Evolutionary conservation across 2,888 invertebrate species (phyloP), one percentile per base, ranked within the genome.

Genomic region (Brachyptera putata): DNA sequence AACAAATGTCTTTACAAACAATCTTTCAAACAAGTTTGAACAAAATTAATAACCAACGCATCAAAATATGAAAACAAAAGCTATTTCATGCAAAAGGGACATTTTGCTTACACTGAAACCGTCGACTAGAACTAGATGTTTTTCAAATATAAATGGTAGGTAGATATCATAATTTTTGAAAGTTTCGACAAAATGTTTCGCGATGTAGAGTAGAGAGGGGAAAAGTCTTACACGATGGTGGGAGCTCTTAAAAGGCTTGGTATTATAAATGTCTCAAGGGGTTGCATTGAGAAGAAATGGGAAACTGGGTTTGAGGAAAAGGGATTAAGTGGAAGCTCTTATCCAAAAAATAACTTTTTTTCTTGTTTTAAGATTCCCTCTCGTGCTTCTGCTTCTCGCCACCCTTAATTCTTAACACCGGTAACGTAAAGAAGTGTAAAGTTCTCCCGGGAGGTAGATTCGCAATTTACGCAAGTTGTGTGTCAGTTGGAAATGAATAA

Each of bases 241-340:
- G 43, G 18, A 18, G 21, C 3, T 43, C 18, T 43, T 43, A 43
- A 43, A 18, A 43, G 43, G 21, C 43, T n/a, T 43, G 43, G 55
- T 60, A 60, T 60, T 60, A 60, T 60, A 60, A 55, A 60, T 60
- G 55, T 60, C 60, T 55, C 55, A 46, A 41, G 56, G 60, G 58
- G 55, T n/a, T n/a, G n/a, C n/a, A 24, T 41, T 30, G 26, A 26
- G 55, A 41, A 60, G 57, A 24, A 49, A 57, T 49, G 22, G 61
- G 50, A 39, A 49, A 53, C 37, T 46, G 18, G 14, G 43, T 43
- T 21, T 43, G 43, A 34, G 36, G 37, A 37, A 55, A 55, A 50
- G 49, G 60, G 48, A 61, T 61, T 61, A 61, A 61, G 57, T 61
- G 61, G 61, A 61, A 61, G 56, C 50, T 61, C 61, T 61, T 61